Evolutionary conservation across 2,797 vertebrate genomes (phyloP).

Genomic region (Nasua narica): DNA sequence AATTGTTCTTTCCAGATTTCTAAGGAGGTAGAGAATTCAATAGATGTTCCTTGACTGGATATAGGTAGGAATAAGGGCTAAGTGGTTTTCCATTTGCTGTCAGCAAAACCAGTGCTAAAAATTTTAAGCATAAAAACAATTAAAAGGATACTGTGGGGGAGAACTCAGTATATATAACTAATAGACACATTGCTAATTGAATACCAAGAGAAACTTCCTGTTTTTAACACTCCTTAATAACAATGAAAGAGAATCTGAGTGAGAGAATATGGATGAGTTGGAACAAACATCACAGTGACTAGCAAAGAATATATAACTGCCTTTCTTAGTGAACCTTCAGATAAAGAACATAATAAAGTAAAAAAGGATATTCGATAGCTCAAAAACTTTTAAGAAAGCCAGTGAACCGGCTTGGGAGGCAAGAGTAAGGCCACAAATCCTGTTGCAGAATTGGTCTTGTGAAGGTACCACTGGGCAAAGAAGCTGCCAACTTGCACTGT

Average conservation of each 20-base stretch:
- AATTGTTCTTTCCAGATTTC: background rate
- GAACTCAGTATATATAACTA: background rate
- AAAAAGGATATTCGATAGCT: background rate
- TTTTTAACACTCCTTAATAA: background rate
- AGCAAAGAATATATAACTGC: background rate
- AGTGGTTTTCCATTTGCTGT: background rate
- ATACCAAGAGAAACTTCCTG: background rate
- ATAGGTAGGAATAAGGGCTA: background rate
- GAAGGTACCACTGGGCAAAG: background rate
- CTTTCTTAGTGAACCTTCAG: background rate
- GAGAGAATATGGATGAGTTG: background rate
- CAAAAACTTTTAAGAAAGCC: background rate
- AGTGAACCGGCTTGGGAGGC: background rate
- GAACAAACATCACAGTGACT: background rate
- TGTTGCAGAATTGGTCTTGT: background rate
- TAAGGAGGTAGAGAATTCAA: background rate
- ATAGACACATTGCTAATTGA: background rate
- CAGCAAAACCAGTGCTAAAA: background rate
- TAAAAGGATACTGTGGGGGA: background rate
- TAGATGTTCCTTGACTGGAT: background rate
- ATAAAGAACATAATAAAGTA: background rate
- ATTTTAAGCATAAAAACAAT: conserved; percentile 29
- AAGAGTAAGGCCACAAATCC: background rate
- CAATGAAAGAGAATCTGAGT: background rate
- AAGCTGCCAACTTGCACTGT: background rate